Evolutionary conservation across 2,113 vertebrate genomes (phyloP).

Genomic region (Epinephelus fuscoguttatus): DNA sequence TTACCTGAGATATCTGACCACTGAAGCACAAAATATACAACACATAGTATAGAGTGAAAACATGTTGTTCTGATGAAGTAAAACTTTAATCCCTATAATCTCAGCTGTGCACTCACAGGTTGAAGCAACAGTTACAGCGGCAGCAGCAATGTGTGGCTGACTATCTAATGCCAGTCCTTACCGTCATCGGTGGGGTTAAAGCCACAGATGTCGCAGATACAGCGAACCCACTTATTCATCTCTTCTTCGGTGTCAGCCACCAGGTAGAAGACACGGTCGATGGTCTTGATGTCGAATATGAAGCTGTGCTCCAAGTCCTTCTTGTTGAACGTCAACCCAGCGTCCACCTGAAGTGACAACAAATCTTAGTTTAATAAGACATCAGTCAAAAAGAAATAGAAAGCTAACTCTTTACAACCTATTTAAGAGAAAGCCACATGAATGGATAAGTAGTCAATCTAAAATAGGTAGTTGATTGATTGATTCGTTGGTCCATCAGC

Average conservation of each 20-base stretch:
- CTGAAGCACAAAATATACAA: not conserved
- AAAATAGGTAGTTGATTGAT: not conserved
- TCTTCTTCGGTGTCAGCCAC: conserved; percentile 99
- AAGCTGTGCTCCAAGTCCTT: conserved; percentile 99
- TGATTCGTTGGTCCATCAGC: too few species aligned
- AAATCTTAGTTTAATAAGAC: not conserved
- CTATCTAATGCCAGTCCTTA: conserved; percentile 65
- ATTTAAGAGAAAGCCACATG: not conserved
- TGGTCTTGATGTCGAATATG: conserved; percentile 99
- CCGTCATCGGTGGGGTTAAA: conserved; percentile 99
- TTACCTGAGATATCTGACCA: not conserved
- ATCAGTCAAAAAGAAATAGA: not conserved
- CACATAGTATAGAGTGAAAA: too few species aligned
- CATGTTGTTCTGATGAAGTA: not conserved
- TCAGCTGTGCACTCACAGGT: not conserved
- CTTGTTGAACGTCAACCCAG: conserved; percentile 97
- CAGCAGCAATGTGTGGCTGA: not conserved
- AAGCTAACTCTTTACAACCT: not conserved
- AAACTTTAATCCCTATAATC: not conserved
- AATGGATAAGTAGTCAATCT: not conserved
- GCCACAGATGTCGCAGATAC: conserved; percentile 99
- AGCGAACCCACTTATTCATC: conserved; percentile 99
- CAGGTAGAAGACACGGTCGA: conserved; percentile 97
- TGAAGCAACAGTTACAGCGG: not conserved
- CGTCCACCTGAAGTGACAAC: conserved; percentile 87